Evolutionary conservation across 2,888 invertebrate genomes (phyloP).

Genomic region (Operophtera brumata): DNA sequence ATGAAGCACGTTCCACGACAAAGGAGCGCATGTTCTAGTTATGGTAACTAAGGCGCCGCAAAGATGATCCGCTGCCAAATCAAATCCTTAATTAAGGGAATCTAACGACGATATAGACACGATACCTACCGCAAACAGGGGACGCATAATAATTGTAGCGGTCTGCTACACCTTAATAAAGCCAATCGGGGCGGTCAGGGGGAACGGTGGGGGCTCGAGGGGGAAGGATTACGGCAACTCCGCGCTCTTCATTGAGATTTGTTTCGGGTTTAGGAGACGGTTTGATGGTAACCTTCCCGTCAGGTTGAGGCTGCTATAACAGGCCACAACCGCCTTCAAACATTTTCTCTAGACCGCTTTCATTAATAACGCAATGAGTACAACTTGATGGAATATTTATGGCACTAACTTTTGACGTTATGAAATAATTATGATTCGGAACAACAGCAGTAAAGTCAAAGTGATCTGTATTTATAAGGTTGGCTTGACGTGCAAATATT

Average conservation of each 20-base stretch:
- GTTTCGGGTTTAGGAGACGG: constrained; percentile 77
- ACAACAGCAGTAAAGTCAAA: constrained; percentile 40
- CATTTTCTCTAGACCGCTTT: constrained; percentile 50
- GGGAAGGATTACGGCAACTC: constrained; percentile 67
- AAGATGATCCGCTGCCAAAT: constrained; percentile 64
- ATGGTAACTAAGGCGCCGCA: constrained; percentile 45
- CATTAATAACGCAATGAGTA: constrained; percentile 59
- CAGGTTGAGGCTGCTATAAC: constrained; percentile 56
- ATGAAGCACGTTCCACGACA: constrained; percentile 13
- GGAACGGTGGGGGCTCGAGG: constrained; percentile 44
- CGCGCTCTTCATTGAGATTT: constrained; percentile 80
- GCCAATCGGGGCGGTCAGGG: constrained; percentile 68
- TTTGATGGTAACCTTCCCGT: constrained; percentile 69
- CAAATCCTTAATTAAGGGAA: constrained; percentile 77
- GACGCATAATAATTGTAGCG: constrained; percentile 81
- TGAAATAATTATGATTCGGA: constrained; percentile 54
- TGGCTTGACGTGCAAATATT: not conserved
- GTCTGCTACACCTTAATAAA: constrained; percentile 81
- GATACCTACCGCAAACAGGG: constrained; percentile 78
- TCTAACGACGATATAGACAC: constrained; percentile 72
- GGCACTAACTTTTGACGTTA: constrained; percentile 55
- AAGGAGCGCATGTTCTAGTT: constrained; percentile 26
- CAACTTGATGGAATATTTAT: constrained; percentile 62
- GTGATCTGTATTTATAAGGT: constrained; percentile 27
- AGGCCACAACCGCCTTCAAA: constrained; percentile 51